Evolutionary conservation across 2,888 invertebrate species (phyloP), one percentile per base, ranked within the genome.

Genomic region (Limnephilus marmoratus): DNA sequence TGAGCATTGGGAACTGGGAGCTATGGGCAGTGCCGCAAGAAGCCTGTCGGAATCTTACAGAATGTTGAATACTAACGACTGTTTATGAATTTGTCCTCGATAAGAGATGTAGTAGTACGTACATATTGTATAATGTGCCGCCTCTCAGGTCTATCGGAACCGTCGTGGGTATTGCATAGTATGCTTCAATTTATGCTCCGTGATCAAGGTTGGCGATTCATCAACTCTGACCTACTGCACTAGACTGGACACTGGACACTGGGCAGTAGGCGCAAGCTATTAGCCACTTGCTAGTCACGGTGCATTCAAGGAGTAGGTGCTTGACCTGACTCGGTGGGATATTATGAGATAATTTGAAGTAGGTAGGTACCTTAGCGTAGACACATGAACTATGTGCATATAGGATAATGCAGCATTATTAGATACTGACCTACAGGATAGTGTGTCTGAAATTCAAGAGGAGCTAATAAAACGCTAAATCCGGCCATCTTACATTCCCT

Each of bases 1-100:
- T 68, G 68, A 68, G n/a, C 24, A n/a, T 5, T 24, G 68, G 24
- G 68, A 18, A 68, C 24, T n/a, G 68, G 24, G 34, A 18, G 24
- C 24, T 31, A 29, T 31, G 31, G 83, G 11, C 12, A 37, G 31
- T 83, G 31, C 34, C 83, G 37, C 15, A 31, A 37, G 18, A 7
- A 37, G 86, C 45, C 86, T 86, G 86, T 31, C 83, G 83, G 86
- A 29, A 41, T 37, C 41, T 41, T 18, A 12, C 86, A 45, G 49
- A 88, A 88, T 89, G 89, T 82, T 82, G 90, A 81, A 90, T 81
- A 81, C 41, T 81, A 81, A 81, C 45, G 41, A 34, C 82, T 29
- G 83, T 29, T 85, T 85, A 90, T 85, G 85, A 85, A 53, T 85
- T 68, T 85, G 85, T 85, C 85, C 85, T 90, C 85, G 80, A 45